Evolutionary conservation across 2,113 vertebrate genomes (phyloP).

Genomic region (Grammomys surdaster): DNA sequence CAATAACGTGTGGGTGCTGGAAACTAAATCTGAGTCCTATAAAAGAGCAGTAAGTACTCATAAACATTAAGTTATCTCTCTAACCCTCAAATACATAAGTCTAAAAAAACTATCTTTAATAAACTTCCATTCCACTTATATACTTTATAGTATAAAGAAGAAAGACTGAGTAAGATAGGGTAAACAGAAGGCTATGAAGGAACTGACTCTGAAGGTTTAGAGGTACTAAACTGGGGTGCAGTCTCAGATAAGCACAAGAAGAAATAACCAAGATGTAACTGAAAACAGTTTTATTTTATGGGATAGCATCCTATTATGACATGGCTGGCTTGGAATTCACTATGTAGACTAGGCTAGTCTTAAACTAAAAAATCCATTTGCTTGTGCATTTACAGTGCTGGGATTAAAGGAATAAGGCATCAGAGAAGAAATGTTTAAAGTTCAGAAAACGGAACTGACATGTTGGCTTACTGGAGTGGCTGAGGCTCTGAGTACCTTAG

Average conservation of each 20-base stretch:
- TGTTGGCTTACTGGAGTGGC: not conserved
- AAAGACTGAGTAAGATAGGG: not conserved
- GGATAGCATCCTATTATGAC: not conserved
- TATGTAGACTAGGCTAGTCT: not conserved
- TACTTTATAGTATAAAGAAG: not conserved
- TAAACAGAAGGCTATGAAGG: not conserved
- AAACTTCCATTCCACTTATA: not conserved
- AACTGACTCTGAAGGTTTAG: not conserved
- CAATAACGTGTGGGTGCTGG: not conserved
- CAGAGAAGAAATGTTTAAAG: not conserved
- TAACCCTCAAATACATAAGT: not conserved
- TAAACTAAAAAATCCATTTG: not conserved
- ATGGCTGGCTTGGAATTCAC: not conserved
- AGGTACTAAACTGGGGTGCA: not conserved
- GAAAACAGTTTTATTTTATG: not conserved
- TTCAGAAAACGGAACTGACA: conserved; percentile 41
- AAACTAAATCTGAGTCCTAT: not conserved
- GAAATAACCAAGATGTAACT: not conserved
- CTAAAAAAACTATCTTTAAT: not conserved
- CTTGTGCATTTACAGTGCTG: not conserved
- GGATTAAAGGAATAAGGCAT: not conserved
- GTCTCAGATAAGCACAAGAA: not conserved
- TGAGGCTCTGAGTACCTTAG: not conserved
- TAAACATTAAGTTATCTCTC: not conserved
- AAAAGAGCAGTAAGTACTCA: not conserved